These are phyloP conservation scores for Mesochorus sp. DNA, from an alignment of 2,888 invertebrate species.

Conservation along the genomic window DNA sequence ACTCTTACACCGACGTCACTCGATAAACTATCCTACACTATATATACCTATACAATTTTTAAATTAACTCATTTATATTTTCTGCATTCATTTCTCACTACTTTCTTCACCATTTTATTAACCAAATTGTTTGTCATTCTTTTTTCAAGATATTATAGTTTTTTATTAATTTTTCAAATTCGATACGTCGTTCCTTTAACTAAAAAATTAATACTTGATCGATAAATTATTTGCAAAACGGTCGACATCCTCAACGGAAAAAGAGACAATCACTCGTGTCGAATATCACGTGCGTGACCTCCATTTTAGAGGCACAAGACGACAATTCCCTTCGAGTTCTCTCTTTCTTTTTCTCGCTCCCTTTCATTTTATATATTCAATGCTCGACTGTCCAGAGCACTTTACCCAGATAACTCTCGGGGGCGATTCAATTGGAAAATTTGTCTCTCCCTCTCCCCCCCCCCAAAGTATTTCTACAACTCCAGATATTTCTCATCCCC, in stretches of 20 bases:
- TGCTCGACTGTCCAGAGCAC: slow-evolving; percentile 17
- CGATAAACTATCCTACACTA: too few relatives aligned
- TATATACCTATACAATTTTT: too few relatives aligned
- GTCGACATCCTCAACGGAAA: slow-evolving; percentile 55
- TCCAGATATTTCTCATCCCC: neutral
- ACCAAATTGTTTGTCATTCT: too few relatives aligned
- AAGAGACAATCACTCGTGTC: slow-evolving; percentile 56
- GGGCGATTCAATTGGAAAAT: slow-evolving; percentile 17
- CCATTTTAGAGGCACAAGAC: slow-evolving; percentile 39
- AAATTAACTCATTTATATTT: too few relatives aligned
- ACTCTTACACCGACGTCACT: too few relatives aligned
- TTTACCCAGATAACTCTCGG: slow-evolving; percentile 47
- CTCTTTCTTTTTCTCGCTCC: neutral
- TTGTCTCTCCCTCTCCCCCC: slow-evolving; percentile 7
- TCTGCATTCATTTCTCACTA: too few relatives aligned
- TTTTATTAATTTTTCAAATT: too few relatives aligned
- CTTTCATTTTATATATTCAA: neutral
- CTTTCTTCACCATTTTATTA: too few relatives aligned
- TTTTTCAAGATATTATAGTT: too few relatives aligned
- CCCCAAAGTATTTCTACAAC: neutral
- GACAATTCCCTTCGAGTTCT: slow-evolving; percentile 32
- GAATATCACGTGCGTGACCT: slow-evolving; percentile 62
- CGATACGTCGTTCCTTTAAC: too few relatives aligned
- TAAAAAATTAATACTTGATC: neutral
- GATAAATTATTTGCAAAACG: slow-evolving; percentile 28